Conservation (phyloP, 2,113 vertebrate species). For the Cyanoderma ruficeps region DNA sequence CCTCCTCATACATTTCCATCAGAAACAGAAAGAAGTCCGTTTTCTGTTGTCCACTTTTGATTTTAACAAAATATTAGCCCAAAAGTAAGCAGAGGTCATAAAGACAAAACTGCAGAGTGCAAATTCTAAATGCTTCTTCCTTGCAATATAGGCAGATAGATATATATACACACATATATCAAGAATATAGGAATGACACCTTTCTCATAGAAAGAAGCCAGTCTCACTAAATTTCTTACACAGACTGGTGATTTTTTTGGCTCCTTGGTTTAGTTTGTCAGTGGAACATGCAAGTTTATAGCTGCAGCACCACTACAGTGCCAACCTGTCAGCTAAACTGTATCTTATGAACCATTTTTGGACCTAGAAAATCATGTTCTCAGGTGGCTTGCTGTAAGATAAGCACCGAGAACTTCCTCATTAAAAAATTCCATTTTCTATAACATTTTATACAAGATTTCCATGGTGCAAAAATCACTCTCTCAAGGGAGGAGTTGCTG, state of each 20-base stretch:
- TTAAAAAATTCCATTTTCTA: constrained; percentile 11
- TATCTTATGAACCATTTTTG: constrained; percentile 22
- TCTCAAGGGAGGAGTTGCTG: not conserved
- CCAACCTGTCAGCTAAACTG: not conserved
- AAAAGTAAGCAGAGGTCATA: not conserved
- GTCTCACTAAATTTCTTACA: not conserved
- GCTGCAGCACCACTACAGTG: constrained; percentile 15
- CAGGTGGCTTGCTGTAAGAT: not conserved
- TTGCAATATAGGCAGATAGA: not conserved
- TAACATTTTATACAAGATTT: constrained; percentile 30
- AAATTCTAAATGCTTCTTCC: not conserved
- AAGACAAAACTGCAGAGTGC: not conserved
- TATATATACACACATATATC: not conserved
- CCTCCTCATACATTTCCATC: not conserved
- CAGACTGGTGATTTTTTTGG: not conserved
- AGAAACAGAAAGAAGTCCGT: not conserved
- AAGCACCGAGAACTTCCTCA: not conserved
- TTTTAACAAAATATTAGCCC: not conserved
- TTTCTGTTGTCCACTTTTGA: not conserved
- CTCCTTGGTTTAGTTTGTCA: constrained; percentile 26
- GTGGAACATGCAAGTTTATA: constrained; percentile 12
- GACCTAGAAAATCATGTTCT: not conserved
- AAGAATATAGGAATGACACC: not conserved
- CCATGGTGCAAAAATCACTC: constrained; percentile 33
- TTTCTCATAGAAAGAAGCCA: not conserved